Conservation (phyloP, 2,113 vertebrate genomes). For the Tragelaphus buxtoni region DNA sequence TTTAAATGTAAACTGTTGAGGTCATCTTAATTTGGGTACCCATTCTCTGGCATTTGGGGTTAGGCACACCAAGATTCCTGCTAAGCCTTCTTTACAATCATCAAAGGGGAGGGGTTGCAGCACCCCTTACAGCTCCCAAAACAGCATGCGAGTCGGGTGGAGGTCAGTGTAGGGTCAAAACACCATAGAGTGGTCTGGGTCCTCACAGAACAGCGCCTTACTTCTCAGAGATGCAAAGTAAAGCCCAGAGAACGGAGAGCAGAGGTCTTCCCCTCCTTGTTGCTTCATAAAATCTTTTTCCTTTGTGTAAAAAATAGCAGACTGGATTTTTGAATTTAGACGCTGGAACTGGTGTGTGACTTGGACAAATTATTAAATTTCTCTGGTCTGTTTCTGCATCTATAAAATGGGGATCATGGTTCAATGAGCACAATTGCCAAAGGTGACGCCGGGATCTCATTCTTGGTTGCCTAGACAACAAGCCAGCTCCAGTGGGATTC, state of each 20-base stretch:
- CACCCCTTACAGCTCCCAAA: not conserved
- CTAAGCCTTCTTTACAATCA: not conserved
- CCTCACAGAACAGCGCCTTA: not conserved
- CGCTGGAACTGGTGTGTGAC: not conserved
- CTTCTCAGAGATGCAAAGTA: not conserved
- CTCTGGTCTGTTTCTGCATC: not conserved
- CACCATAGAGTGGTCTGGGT: not conserved
- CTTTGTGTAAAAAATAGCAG: not conserved
- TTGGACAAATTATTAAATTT: not conserved
- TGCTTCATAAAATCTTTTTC: not conserved
- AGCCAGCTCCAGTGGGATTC: not conserved
- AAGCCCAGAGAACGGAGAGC: not conserved
- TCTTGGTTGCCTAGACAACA: not conserved
- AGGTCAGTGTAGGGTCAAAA: not conserved
- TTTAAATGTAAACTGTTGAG: not conserved
- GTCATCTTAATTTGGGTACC: not conserved
- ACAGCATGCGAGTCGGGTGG: fast-evolving
- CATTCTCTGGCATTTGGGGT: not conserved
- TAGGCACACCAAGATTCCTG: not conserved
- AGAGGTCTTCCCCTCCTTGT: not conserved
- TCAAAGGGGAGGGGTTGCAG: not conserved
- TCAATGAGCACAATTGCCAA: not conserved
- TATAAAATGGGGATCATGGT: not conserved
- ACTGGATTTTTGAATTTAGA: not conserved
- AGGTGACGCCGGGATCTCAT: fast-evolving